Conservation (phyloP, 2,113 vertebrate species). For the Cinclus cinclus region DNA sequence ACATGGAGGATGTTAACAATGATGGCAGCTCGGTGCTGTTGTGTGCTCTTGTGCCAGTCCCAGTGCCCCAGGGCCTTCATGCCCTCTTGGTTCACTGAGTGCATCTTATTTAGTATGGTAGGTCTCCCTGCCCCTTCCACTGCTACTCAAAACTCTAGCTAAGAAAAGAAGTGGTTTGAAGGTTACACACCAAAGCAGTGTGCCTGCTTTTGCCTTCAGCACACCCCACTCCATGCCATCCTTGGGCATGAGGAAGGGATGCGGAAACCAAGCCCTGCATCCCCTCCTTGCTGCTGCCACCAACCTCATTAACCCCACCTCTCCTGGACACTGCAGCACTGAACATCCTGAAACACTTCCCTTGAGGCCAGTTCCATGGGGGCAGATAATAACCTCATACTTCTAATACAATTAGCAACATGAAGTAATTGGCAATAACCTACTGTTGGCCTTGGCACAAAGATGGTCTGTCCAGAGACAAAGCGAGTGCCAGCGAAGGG, state of each 20-base stretch:
- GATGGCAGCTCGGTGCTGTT: not conserved
- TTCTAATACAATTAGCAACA: not conserved
- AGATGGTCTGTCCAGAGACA: not conserved
- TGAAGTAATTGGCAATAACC: not conserved
- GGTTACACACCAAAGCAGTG: not conserved
- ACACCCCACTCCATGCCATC: fast-evolving
- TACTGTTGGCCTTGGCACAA: not conserved
- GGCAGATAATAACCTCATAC: not conserved
- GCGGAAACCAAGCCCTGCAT: not conserved
- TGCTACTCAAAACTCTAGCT: not conserved
- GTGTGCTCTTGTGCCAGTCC: not conserved
- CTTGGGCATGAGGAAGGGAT: not conserved
- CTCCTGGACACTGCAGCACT: fast-evolving
- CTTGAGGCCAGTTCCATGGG: not conserved
- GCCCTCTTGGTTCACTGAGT: not conserved
- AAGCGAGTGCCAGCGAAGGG: fast-evolving
- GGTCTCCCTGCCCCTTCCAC: fast-evolving
- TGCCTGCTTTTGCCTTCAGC: not conserved
- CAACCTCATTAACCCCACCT: fast-evolving
- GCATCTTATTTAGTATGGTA: not conserved
- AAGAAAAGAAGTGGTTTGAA: not conserved
- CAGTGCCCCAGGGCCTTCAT: not conserved
- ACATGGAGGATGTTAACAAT: not conserved
- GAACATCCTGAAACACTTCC: not conserved
- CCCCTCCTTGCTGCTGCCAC: not conserved